Conservation (phyloP, 2,113 vertebrate species). For the Guaruba guarouba region DNA sequence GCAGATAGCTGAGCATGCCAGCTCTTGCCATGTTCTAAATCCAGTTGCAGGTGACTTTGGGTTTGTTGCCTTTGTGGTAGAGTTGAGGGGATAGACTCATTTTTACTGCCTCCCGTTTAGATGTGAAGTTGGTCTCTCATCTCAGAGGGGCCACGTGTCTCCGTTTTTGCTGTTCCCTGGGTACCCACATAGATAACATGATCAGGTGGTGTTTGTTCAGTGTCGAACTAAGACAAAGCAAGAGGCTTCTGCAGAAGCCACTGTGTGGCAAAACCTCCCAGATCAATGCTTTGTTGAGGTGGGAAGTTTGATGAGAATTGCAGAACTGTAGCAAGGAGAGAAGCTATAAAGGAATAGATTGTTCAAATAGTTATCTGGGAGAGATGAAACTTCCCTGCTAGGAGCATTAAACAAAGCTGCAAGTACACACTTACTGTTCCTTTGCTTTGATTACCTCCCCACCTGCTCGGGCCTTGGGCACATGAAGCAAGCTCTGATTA, state of each 20-base stretch:
- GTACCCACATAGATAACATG: neutral
- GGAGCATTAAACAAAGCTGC: neutral
- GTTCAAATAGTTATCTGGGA: neutral
- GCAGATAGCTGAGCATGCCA: neutral
- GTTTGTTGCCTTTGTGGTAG: neutral
- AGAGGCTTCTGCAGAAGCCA: neutral
- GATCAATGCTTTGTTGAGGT: neutral
- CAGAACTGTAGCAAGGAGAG: neutral
- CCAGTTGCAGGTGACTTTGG: neutral
- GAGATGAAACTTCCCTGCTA: neutral
- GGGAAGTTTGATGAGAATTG: neutral
- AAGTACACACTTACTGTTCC: accelerated
- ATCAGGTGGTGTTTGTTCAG: neutral
- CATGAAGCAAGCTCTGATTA: neutral
- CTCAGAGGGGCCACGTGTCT: neutral
- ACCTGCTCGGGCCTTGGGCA: neutral
- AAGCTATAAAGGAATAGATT: neutral
- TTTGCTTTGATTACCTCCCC: neutral
- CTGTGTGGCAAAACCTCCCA: neutral
- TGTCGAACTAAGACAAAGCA: neutral
- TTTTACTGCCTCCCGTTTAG: neutral
- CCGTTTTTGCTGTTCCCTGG: neutral
- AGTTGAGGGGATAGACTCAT: neutral
- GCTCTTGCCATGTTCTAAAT: neutral
- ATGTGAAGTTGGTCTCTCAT: neutral